Percentiles rank a stretch among this genome's conserved stretches.
Evolutionary conservation across 2,888 invertebrate genomes (phyloP).

Genomic region (Laothoe populi): DNA sequence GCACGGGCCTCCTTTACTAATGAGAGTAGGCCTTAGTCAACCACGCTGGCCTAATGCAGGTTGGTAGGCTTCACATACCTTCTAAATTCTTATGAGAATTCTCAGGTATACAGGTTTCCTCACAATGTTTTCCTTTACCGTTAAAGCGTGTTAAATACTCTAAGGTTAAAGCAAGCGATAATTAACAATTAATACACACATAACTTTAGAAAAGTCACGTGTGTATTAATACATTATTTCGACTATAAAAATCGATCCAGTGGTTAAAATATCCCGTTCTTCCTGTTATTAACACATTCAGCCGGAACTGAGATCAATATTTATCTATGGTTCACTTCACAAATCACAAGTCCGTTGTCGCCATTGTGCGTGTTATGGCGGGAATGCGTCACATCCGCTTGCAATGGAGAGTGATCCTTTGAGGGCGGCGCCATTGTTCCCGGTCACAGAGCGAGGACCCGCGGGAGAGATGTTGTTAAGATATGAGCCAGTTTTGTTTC

Average conservation of each 20-base stretch:
- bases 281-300: neutral
- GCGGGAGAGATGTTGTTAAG: neutral
- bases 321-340: constrained; percentile 15
- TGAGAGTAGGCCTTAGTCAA: too few relatives aligned
- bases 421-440: neutral
- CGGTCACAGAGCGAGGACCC: neutral
- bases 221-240: neutral
- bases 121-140: too few relatives aligned
- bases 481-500: neutral
- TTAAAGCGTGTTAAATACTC: too few relatives aligned
- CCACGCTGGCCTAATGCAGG: too few relatives aligned
- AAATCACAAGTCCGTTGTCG: neutral
- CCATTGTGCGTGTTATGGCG: neutral
- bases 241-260: neutral
- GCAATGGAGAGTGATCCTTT: constrained; percentile 17
- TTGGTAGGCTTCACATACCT: too few relatives aligned
- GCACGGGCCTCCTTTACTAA: too few relatives aligned
- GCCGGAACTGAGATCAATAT: constrained; percentile 21
- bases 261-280: neutral
- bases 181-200: too few relatives aligned
- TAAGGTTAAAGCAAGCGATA: too few relatives aligned
- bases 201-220: neutral
- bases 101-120: too few relatives aligned
- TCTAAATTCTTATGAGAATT: too few relatives aligned
- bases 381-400: constrained; percentile 15